Evolutionary conservation across 2,888 invertebrate species (phyloP).

Genomic region (Coleophora deauratella): DNA sequence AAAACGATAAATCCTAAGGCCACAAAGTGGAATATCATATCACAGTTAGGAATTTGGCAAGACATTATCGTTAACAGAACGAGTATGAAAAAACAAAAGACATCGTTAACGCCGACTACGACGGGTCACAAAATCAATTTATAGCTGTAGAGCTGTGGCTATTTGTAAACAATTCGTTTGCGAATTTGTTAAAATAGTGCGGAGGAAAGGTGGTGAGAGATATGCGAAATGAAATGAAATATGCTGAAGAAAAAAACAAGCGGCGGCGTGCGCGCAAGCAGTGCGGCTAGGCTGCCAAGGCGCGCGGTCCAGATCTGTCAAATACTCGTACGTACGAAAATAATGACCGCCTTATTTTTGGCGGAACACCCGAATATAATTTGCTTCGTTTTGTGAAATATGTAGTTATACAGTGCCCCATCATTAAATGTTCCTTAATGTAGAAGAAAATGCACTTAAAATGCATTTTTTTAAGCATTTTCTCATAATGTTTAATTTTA

Average conservation of each 20-base stretch:
- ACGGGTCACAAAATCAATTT: constrained; percentile 2
- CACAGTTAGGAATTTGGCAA: no score
- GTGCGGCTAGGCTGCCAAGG: constrained; percentile 4
- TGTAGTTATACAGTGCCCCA: constrained; percentile 9
- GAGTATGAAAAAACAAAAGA: neutral
- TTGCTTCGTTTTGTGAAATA: constrained; percentile 44
- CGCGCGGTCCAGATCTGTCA: constrained; percentile 60
- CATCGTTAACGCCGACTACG: constrained; percentile 2
- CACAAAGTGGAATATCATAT: no score
- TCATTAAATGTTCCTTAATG: no score
- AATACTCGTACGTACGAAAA: constrained; percentile 47
- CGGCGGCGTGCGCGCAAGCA: constrained; percentile 8
- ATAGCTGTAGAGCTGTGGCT: neutral
- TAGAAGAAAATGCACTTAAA: no score
- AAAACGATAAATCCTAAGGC: neutral
- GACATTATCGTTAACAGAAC: no score
- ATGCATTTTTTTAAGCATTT: no score
- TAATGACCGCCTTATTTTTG: constrained; percentile 61
- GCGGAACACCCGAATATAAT: constrained; percentile 52
- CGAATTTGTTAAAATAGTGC: neutral
- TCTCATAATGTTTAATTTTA: no score
- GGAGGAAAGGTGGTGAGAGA: neutral
- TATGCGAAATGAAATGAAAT: neutral
- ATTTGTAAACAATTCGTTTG: neutral
- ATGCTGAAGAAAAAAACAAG: constrained; percentile 12